Conservation (phyloP, 2,888 invertebrate species). For the Marronus borbonicus region DNA sequence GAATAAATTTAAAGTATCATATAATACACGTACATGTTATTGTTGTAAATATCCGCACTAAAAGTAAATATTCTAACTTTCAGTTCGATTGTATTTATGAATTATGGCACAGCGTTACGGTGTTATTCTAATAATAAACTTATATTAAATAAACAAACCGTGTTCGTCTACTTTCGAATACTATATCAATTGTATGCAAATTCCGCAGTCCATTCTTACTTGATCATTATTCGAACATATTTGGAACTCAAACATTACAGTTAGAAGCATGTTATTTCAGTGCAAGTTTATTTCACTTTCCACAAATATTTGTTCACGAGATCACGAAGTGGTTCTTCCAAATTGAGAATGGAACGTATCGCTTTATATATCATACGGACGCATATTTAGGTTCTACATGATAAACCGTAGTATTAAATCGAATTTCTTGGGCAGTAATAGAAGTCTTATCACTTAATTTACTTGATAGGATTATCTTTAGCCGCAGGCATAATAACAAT, state of each 20-base stretch:
- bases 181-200: conserved; percentile 6
- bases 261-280: conserved; percentile 8
- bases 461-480: neutral
- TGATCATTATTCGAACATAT: neutral
- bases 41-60: too few species aligned
- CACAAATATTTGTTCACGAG: conserved; percentile 14
- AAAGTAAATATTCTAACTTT: conserved; percentile 17
- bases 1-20: neutral
- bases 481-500: neutral
- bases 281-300: conserved; percentile 21
- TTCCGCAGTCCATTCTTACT: neutral
- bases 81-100: conserved; percentile 3
- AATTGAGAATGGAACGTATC: neutral
- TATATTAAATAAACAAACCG: neutral
- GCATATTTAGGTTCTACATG: neutral
- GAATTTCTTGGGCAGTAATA: neutral
- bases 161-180: conserved; percentile 11
- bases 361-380: neutral
- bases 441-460: conserved; percentile 1
- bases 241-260: neutral
- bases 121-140: neutral
- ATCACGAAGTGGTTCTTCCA: neutral
- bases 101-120: neutral
- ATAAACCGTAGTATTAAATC: neutral
- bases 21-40: neutral